Evolutionary conservation across 1,140 invertebrate species (phyloP), one percentile per base, ranked within the genome.

Genomic region (Caligus rogercresseyi): DNA sequence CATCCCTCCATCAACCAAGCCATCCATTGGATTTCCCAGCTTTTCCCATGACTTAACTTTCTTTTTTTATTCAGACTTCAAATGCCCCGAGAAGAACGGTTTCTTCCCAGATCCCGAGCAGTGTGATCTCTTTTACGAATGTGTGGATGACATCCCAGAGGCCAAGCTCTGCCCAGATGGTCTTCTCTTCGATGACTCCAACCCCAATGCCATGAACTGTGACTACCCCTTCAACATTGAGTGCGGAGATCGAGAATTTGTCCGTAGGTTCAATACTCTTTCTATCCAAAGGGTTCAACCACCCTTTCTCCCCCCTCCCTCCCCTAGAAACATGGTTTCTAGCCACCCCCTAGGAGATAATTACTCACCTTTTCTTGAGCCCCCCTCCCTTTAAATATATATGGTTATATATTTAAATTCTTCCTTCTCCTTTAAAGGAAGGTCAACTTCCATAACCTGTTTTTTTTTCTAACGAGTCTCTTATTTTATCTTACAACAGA

Each of bases 91-190:
- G 65, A 78, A 75, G 59, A 84, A 85, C 65, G 84, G 83, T 57
- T 77, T 82, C 25, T 85, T 80, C 67, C 74, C 84, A 0, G 77
- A 84, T 1, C 68, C 78, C 0, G 76, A 77, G 13, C 84, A 86
- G 68, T 88, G 86, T 70, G 86, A 89, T 67, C 79, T 78, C 71
- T 92, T 89, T 70, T 87, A 89, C 71, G 83, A 83, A 62, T 91
- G 88, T 74, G 72, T 80, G 67, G 82, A 90, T 66, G 85, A 86
- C 20, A 19, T 63, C 2, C 71, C 80, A 0, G 80, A 84, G 69
- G 78, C 86, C 69, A 86, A 86, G 69, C 67, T 83, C 1, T 90
- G 88, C 65, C 85, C 86, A 0, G 87, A 89, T 68, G 87, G 88
- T 51, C 74, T 90, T 1, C 73, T 86, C 0, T 90, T 86, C 73